These are phyloP conservation scores for Puntigrus tetrazona DNA, from an alignment of 2,113 vertebrate species.

Conservation along the genomic window DNA sequence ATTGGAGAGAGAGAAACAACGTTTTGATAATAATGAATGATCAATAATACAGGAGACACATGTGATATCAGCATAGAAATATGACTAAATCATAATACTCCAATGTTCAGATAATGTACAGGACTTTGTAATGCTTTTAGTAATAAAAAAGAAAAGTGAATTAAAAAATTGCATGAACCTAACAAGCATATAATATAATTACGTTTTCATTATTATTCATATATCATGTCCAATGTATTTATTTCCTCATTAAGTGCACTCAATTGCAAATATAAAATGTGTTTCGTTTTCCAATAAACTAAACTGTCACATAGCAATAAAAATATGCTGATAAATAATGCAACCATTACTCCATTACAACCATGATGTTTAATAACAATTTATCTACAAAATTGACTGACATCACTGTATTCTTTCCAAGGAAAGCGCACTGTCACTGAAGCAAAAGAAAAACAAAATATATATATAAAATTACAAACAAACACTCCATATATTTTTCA, in stretches of 20 bases:
- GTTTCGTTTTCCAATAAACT: background rate
- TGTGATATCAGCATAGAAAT: background rate
- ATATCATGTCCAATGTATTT: conserved; percentile 43
- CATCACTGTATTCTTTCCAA: conserved; percentile 90
- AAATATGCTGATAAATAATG: conserved; percentile 47
- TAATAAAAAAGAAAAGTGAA: background rate
- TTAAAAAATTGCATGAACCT: background rate
- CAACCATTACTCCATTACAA: conserved; percentile 63
- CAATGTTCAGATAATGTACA: background rate
- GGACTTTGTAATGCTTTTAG: background rate
- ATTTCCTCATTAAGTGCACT: conserved; percentile 24
- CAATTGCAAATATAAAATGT: conserved; percentile 40
- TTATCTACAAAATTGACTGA: conserved; percentile 98
- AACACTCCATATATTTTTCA: conserved; percentile 84
- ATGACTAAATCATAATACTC: background rate
- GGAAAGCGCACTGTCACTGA: conserved; percentile 93
- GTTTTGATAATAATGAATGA: too few relatives aligned
- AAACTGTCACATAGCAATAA: background rate
- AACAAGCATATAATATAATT: conserved; percentile 11
- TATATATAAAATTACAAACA: conserved; percentile 99
- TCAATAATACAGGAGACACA: background rate
- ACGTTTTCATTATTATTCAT: conserved; percentile 36
- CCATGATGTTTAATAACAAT: conserved; percentile 92
- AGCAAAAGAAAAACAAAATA: conserved; percentile 89
- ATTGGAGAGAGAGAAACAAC: background rate